A percentile compares a stretch with the other conserved stretches of the same genome.
phyloP scores from a whole-genome alignment of 2,113 vertebrate genomes.

The Verasper variegatus region DNA sequence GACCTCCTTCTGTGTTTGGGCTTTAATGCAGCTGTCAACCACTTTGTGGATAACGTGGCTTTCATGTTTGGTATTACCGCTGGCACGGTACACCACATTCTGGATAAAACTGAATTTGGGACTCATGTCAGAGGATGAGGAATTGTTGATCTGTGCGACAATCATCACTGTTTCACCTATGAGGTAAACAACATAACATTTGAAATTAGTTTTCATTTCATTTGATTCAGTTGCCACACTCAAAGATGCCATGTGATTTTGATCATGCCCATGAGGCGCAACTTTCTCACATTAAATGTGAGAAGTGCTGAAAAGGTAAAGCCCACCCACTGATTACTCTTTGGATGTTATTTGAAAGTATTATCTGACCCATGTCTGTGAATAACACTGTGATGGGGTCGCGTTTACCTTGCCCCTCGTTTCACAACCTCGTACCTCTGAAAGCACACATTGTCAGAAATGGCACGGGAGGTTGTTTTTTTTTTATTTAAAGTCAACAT shows the following conservation, averaged over 20 bases:
- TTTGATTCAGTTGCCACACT: not conserved
- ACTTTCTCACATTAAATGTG: not conserved
- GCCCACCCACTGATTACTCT: not conserved
- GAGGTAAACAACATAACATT: conserved; percentile 11
- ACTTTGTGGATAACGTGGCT: conserved; percentile 45
- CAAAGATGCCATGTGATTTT: not conserved
- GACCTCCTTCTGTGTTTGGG: conserved; percentile 48
- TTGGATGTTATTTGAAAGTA: not conserved
- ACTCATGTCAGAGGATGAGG: conserved; percentile 69
- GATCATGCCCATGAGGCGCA: no score
- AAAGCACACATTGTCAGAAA: no score
- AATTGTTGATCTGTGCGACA: conserved; percentile 71
- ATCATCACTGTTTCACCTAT: conserved; percentile 72
- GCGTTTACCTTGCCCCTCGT: no score
- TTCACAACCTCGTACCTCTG: no score
- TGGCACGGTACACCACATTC: conserved; percentile 58
- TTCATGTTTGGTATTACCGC: conserved; percentile 23
- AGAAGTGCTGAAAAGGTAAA: not conserved
- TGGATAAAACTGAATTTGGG: conserved; percentile 72
- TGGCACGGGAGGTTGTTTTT: no score
- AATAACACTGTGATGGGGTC: not conserved
- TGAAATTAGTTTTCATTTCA: not conserved
- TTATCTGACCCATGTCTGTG: not conserved
- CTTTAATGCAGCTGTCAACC: conserved; percentile 36
- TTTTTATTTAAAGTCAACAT: no score